phyloP scores from a whole-genome alignment of 2,888 invertebrate species.

The Xanthorhoe spadicearia region DNA sequence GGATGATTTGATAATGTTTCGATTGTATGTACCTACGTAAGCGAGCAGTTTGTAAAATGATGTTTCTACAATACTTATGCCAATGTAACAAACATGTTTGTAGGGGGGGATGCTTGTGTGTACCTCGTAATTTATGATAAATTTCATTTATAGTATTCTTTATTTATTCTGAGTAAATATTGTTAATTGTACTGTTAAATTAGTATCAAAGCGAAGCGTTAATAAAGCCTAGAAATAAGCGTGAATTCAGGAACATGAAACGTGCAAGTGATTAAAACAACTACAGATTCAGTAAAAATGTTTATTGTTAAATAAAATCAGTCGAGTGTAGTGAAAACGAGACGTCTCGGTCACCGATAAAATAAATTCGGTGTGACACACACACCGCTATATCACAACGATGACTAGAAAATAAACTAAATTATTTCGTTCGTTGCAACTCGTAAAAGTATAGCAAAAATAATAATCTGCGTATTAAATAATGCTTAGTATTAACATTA shows the following conservation, averaged over 20 bases:
- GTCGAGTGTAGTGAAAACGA: slow-evolving; percentile 80
- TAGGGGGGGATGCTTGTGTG: slow-evolving; percentile 24
- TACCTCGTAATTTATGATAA: slow-evolving; percentile 28
- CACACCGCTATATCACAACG: slow-evolving; percentile 69
- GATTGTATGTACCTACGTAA: slow-evolving; percentile 23
- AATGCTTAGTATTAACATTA: slow-evolving; percentile 69
- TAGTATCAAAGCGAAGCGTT: slow-evolving; percentile 77
- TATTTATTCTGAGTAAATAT: slow-evolving; percentile 50
- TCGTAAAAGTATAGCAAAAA: slow-evolving; percentile 68
- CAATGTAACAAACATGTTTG: neutral
- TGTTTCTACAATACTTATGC: slow-evolving; percentile 6
- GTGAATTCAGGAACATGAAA: slow-evolving; percentile 64
- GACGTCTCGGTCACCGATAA: slow-evolving; percentile 73
- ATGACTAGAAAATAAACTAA: slow-evolving; percentile 67
- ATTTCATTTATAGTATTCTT: slow-evolving; percentile 40
- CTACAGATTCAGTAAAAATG: slow-evolving; percentile 70
- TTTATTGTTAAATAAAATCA: slow-evolving; percentile 83
- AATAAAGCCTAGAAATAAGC: slow-evolving; percentile 74
- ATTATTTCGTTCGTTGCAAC: slow-evolving; percentile 66
- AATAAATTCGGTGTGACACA: slow-evolving; percentile 57
- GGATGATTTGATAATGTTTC: slow-evolving; percentile 41
- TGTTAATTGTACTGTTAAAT: slow-evolving; percentile 55
- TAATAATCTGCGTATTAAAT: slow-evolving; percentile 55
- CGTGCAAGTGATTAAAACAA: slow-evolving; percentile 80
- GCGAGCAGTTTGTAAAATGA: slow-evolving; percentile 11